Conservation (phyloP, 2,888 invertebrate genomes). For the Marronus borbonicus region DNA sequence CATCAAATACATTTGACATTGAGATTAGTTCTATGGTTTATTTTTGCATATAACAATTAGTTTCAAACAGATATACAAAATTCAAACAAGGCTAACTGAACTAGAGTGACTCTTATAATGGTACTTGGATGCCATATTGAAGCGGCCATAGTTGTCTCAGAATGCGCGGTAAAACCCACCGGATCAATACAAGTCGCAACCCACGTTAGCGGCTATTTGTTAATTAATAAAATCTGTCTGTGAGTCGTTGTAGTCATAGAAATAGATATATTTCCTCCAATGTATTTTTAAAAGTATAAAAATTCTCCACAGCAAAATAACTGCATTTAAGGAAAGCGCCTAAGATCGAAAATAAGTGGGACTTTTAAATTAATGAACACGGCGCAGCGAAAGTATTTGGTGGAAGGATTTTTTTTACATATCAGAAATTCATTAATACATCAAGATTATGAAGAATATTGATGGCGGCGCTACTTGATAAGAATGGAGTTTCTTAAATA, state of each 20-base stretch:
- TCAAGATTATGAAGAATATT: slow-evolving; percentile 14
- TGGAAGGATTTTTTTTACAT: not conserved
- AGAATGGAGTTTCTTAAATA: not conserved
- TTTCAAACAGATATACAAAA: not conserved
- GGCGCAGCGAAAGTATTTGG: not conserved
- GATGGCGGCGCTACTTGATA: slow-evolving; percentile 24
- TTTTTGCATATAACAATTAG: too few species aligned
- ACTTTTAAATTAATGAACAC: not conserved
- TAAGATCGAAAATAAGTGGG: not conserved
- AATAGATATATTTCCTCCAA: not conserved
- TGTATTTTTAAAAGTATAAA: too few species aligned
- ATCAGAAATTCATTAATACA: not conserved
- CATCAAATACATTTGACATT: too few species aligned
- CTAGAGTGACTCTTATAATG: slow-evolving; percentile 2
- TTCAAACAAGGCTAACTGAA: not conserved
- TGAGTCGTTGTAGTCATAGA: not conserved
- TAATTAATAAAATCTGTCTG: slow-evolving; percentile 56
- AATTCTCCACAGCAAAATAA: too few species aligned
- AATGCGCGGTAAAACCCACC: slow-evolving; percentile 54
- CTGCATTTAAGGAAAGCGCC: too few species aligned
- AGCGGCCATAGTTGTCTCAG: slow-evolving; percentile 59
- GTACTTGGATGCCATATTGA: slow-evolving; percentile 53
- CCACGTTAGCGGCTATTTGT: slow-evolving; percentile 60
- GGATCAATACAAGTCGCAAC: slow-evolving; percentile 60
- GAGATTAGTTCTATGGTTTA: too few species aligned